Base-by-base conservation (phyloP, 1,140 invertebrate species). In the honey bee (Apis mellifera) region DNA sequence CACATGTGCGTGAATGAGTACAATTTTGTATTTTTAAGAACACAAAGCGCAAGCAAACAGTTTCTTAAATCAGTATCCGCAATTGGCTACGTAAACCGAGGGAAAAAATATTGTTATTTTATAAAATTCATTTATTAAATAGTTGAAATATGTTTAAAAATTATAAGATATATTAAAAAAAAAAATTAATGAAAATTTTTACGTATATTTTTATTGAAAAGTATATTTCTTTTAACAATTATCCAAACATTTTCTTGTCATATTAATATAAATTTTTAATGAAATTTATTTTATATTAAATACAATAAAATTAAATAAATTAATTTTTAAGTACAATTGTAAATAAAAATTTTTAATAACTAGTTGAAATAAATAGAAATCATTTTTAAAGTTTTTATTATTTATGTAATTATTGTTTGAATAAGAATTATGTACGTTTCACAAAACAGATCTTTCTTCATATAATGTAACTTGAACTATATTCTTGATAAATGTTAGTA, bases 151-250 rank as follows among this genome's bases (percentile, higher is more conserved):
- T n/a, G 7, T 8, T 2, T 42, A 52, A n/a, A 21, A 1, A 71
- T 26, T 26, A 19, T 55, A 32, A 71, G 55, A 13, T 7, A 23
- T 42, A 55, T 32, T 21, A 55, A 72, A 55, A 32, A 15, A 13
- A 5, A 21, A 9, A n/a, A 78, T 32, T 79, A 5, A 19, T n/a
- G 12, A 12, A 59, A 59, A 50, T 66, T 17, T 48, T 48, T n/a
- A 54, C 26, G 7, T n/a, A 13, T 32, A 57, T 55, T 42, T 74
- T 81, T 48, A 54, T 65, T 73, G 59, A 85, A 82, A 82, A 82
- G 72, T 76, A 82, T 82, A 80, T 79, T 84, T 81, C 15, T 54
- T 59, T 68, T 21, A 81, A 74, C 62, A 81, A 73, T 57, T 21
- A 59, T 74, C 74, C 42, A 74, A 81, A 81, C 54, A 66, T 48